A percentile compares a stretch with the other conserved stretches of the same genome.
Conservation (phyloP, 2,797 vertebrate genomes). For the Enteromius argenteus region DNA sequence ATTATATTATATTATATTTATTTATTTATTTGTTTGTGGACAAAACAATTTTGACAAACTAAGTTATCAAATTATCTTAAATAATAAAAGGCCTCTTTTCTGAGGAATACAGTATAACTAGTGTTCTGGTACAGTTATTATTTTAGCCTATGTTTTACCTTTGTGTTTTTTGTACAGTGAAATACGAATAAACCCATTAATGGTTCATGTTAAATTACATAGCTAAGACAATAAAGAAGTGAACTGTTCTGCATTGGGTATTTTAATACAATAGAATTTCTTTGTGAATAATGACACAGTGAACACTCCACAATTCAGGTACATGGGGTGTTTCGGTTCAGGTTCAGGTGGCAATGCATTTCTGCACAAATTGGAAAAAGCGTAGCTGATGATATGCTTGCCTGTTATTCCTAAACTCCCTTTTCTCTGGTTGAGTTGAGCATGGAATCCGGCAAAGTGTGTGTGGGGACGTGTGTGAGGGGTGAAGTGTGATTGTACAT, state of each 20-base stretch:
- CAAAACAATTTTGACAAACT: background rate
- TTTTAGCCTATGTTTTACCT: background rate
- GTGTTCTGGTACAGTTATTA: background rate
- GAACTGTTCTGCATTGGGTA: background rate
- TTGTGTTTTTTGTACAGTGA: background rate
- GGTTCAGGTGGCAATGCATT: background rate
- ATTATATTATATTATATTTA: too few species aligned
- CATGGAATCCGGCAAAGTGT: slow-evolving; percentile 9
- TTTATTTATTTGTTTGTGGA: background rate
- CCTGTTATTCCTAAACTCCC: background rate
- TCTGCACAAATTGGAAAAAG: background rate
- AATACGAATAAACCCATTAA: background rate
- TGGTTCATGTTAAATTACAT: background rate
- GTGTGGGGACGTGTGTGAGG: slow-evolving; percentile 8
- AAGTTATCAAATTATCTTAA: background rate
- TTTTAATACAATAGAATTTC: background rate
- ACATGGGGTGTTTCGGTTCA: background rate
- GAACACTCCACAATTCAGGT: background rate
- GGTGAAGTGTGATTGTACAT: slow-evolving; percentile 49
- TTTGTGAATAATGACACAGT: background rate
- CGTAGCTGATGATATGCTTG: slow-evolving; percentile 1
- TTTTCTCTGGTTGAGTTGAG: background rate
- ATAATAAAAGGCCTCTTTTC: background rate
- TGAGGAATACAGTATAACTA: background rate
- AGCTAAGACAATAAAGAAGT: background rate